phyloP scores from a whole-genome alignment of 2,113 vertebrate genomes.

The Cololabis saira region DNA sequence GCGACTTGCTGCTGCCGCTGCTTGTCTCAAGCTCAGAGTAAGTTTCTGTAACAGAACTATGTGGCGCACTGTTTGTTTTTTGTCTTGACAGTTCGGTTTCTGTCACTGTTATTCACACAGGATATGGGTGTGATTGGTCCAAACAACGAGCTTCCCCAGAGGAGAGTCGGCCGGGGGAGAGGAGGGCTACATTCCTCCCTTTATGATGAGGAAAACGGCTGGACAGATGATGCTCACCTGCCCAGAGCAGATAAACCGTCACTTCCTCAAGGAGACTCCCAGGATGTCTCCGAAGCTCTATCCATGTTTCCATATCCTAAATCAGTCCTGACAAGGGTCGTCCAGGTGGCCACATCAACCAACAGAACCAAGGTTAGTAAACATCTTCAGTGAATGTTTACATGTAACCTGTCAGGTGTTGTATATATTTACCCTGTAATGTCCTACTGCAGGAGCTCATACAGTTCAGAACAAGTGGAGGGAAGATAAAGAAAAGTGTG shows the following conservation, averaged over 20 bases:
- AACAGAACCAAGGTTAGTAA: conserved; percentile 83
- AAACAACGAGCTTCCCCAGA: conserved; percentile 83
- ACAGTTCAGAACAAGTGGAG: conserved; percentile 84
- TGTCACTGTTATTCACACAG: conserved; percentile 61
- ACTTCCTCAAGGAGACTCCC: conserved; percentile 52
- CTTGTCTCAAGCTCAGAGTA: conserved; percentile 91
- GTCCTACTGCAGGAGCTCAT: conserved; percentile 82
- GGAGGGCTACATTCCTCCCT: conserved; percentile 8
- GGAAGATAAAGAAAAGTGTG: conserved; percentile 87
- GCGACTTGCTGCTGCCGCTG: conserved; percentile 90
- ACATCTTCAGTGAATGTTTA: neutral
- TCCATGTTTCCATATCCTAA: conserved; percentile 90
- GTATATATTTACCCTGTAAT: neutral
- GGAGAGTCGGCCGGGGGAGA: conserved; percentile 68
- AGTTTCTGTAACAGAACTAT: conserved; percentile 3
- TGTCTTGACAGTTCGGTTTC: rapidly evolving
- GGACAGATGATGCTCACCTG: conserved; percentile 58
- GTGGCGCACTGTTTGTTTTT: neutral
- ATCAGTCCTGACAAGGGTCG: conserved; percentile 86
- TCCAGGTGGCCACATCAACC: conserved; percentile 90
- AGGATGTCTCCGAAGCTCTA: conserved; percentile 82
- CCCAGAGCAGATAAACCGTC: conserved; percentile 52
- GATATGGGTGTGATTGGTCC: conserved; percentile 91
- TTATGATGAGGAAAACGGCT: conserved; percentile 75
- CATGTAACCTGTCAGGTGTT: rapidly evolving